A percentile compares a stretch with the other conserved stretches of the same genome.
These are phyloP conservation scores for Pardalotus punctatus DNA, from an alignment of 2,113 vertebrate genomes.

Conservation along the genomic window DNA sequence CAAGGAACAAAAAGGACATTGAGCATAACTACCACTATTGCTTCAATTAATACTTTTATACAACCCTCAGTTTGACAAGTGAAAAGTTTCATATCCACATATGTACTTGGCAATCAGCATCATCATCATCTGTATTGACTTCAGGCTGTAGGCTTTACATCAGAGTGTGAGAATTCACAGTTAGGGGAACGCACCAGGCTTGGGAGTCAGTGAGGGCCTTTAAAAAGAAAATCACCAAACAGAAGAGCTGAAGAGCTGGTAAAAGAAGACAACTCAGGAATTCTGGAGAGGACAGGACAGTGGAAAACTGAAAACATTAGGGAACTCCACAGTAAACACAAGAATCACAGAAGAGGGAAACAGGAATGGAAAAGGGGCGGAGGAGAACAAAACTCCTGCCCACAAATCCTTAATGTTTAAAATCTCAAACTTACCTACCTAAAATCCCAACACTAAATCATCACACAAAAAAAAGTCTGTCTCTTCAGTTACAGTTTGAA, in stretches of 20 bases:
- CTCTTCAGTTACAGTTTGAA: background rate
- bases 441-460: background rate
- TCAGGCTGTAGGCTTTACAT: background rate
- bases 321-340: background rate
- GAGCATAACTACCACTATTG: background rate
- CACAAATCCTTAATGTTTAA: background rate
- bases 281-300: background rate
- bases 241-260: background rate
- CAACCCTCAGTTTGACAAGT: background rate
- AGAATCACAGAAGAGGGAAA: background rate
- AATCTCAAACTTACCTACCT: background rate
- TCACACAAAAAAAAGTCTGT: background rate
- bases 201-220: background rate
- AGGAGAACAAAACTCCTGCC: background rate
- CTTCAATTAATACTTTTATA: background rate
- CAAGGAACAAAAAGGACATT: background rate
- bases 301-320: background rate
- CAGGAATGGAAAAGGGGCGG: background rate
- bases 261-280: background rate
- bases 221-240: background rate
- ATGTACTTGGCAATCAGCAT: background rate
- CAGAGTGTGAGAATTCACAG: background rate
- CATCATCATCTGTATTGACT: background rate
- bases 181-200: background rate
- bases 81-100: background rate